Evolutionary conservation across 2,113 vertebrate species (phyloP), one percentile per base, ranked within the genome.

Genomic region (Archilochus colubris): DNA sequence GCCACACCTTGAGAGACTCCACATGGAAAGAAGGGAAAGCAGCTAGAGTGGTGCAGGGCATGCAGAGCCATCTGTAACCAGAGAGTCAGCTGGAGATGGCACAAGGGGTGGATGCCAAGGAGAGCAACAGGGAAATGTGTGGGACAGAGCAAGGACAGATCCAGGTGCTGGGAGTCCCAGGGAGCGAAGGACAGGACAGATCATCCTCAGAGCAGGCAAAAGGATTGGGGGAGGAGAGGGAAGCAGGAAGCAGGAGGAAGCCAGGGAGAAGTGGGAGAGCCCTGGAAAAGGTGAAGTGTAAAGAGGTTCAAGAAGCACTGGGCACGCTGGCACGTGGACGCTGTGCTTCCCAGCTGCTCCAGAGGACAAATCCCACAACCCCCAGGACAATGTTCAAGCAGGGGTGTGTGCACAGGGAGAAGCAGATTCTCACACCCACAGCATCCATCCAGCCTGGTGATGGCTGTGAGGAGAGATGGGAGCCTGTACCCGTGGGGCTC

Each of bases 241-340:
- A 12, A 87, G 51, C 31, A 54, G 25, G 25, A 70, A 70, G n/a
- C 50, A 43, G 23, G 27, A 57, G 27, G 30, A 75, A 70, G 30
- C 3, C 1, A 12, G 17, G 43, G 31, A 67, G 33, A 80, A 67
- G 28, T 43, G 24, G 40, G 57, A 55, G n/a, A 53, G 36, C 24
- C 38, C 20, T 22, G 22, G 19, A 57, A 79, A 74, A 31, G 48
- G 36, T 59, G 57, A 51, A 68, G 48, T 0, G 1, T 0, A 0
- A 81, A 73, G 54, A 10, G 17, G 12, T 38, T 57, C 24, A 43
- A 58, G 10, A 76, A 68, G 48, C 40, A 58, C 2, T 4, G 14
- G 55, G 10, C 17, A 10, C 19, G 25, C 14, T 24, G 61, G 21
- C n/a, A 55, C 24, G 13, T 27, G 23, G 10, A 48, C 12, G 18